Base-by-base conservation (phyloP, 2,888 invertebrate genomes). In the Antheraea assamensis region DNA sequence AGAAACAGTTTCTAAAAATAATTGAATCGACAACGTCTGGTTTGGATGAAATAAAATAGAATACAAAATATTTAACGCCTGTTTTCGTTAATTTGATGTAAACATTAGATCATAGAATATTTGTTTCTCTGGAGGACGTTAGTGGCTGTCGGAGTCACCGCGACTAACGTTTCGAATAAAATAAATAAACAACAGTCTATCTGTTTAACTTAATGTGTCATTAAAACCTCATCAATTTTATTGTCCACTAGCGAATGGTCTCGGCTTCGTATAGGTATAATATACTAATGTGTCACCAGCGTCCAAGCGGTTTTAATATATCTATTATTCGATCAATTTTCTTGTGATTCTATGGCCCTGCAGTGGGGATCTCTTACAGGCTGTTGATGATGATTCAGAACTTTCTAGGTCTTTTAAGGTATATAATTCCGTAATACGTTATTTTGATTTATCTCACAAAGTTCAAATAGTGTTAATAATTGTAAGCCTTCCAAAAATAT, bases 171-270 rank as follows among this genome's bases (percentile, higher is more conserved):
- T 68, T 68, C 68, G 35, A 8, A 0, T 68, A 35, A 68, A 35
- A n/a, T 35, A 68, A 68, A 68, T 68, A 68, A 68, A 68, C 68
- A 68, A 68, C 68, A 35, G 35, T 35, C 4, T 42, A 42, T 68
- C 68, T 68, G 68, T 68, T 68, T 68, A 35, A 35, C 68, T 68
- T n/a, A 68, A 35, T 68, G 17, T 35, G 15, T 13, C n/a, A 35
- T 68, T 68, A 68, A 68, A 35, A 68, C 68, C 31, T 68, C 35
- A 35, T 68, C 30, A 64, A 64, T 68, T 68, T 21, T 68, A 68
- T 35, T 68, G 35, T 35, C 24, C 68, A 68, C 7, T 68, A 30
- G 42, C 13, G 42, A 42, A 0, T 42, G 7, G 42, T 42, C 42
- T 13, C 42, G 13, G 42, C 13, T 42, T 42, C 13, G 7, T 13